Evolutionary conservation across 2,113 vertebrate species (phyloP).

Genomic region (Mesitornis unicolor): DNA sequence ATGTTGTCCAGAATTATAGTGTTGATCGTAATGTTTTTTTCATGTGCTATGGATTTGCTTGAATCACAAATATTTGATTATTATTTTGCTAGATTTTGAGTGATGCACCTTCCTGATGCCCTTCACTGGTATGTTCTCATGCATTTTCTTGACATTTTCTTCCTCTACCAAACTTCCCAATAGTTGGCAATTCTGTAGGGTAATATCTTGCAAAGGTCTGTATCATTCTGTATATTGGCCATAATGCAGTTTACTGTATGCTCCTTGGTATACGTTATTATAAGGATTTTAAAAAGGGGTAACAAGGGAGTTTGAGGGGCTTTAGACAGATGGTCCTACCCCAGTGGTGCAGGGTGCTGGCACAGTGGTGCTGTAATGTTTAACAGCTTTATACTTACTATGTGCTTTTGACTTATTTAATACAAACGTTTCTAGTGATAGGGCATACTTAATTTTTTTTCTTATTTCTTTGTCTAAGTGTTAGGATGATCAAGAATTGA

Average conservation of each 20-base stretch:
- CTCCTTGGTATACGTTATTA: accelerated
- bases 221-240: not conserved
- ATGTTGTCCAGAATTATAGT: not conserved
- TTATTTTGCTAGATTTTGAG: not conserved
- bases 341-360: too few species aligned
- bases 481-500: not conserved
- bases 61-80: not conserved
- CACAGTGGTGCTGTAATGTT: not conserved
- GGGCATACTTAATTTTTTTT: not conserved
- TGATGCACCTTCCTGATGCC: not conserved
- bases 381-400: not conserved
- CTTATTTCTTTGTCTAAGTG: not conserved
- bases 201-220: not conserved
- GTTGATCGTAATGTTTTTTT: not conserved
- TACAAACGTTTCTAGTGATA: not conserved
- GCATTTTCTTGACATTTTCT: not conserved
- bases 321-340: not conserved
- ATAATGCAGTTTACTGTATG: not conserved
- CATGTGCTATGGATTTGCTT: not conserved
- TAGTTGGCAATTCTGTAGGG: not conserved
- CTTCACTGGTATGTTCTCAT: not conserved
- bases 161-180: too few species aligned
- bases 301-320: not conserved
- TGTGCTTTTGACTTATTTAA: not conserved
- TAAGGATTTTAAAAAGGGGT: not conserved